A percentile compares a stretch with the other conserved stretches of the same genome.
phyloP scores from a whole-genome alignment of 2,888 invertebrate species.

The Nemotelus nigrinus region DNA sequence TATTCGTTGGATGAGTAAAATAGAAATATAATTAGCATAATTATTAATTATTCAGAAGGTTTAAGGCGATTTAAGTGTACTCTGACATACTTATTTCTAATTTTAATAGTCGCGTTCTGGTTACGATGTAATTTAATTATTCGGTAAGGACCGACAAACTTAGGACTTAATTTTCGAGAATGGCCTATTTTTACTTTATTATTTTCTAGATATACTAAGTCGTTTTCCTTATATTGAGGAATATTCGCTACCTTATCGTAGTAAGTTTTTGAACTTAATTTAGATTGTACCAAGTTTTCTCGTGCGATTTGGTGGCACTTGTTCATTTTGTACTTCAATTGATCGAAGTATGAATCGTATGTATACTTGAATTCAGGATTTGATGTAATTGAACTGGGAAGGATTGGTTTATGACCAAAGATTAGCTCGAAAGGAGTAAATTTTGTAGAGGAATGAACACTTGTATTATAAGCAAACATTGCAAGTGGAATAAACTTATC shows the following conservation, averaged over 20 bases:
- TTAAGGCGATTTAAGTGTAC: neutral
- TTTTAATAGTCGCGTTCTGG: conserved; percentile 16
- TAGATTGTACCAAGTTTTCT: conserved; percentile 43
- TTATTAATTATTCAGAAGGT: too few relatives aligned
- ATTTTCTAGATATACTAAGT: conserved; percentile 45
- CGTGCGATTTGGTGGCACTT: conserved; percentile 41
- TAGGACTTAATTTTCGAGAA: conserved; percentile 41
- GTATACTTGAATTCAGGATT: conserved; percentile 3
- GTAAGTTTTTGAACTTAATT: conserved; percentile 39
- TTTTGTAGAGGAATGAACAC: too few relatives aligned
- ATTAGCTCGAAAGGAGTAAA: conserved; percentile 54
- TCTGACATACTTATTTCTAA: conserved; percentile 1
- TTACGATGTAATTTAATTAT: conserved; percentile 12
- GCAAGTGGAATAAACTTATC: conserved; percentile 54
- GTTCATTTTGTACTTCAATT: conserved; percentile 46
- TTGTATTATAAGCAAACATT: conserved; percentile 57
- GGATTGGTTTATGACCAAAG: conserved; percentile 53
- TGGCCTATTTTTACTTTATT: conserved; percentile 22
- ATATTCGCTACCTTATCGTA: conserved; percentile 36
- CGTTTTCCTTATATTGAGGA: conserved; percentile 30
- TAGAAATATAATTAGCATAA: too few relatives aligned
- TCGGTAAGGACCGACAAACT: conserved; percentile 41
- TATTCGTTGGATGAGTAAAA: too few relatives aligned
- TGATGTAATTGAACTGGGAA: neutral
- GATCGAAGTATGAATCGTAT: conserved; percentile 24